phyloP scores from a whole-genome alignment of 1,140 invertebrate species.

The Neodiprion pinetum region DNA sequence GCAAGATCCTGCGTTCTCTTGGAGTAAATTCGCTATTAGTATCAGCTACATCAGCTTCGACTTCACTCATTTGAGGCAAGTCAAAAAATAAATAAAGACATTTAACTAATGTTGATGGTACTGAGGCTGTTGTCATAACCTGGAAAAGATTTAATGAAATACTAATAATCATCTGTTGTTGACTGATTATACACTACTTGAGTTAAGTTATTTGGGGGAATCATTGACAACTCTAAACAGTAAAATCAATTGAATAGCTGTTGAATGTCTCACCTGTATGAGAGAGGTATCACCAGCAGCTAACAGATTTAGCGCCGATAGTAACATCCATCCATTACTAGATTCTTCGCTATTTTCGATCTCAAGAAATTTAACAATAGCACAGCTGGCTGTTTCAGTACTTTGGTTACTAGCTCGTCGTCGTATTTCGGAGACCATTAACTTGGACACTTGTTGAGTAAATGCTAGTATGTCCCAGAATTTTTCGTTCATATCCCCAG shows the following conservation, averaged over 20 bases:
- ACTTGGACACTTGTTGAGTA: constrained; percentile 90
- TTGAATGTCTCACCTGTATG: constrained; percentile 66
- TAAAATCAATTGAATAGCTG: constrained; percentile 33
- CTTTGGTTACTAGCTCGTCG: constrained; percentile 93
- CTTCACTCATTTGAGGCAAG: constrained; percentile 87
- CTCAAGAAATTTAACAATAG: constrained; percentile 95
- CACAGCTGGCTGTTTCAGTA: constrained; percentile 93
- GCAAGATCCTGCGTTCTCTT: constrained; percentile 85
- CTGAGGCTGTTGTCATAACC: constrained; percentile 93
- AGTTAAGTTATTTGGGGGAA: constrained; percentile 6
- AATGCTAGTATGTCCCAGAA: constrained; percentile 93
- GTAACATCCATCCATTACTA: constrained; percentile 95
- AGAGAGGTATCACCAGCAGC: constrained; percentile 82
- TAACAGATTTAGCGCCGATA: constrained; percentile 90
- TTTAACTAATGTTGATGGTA: constrained; percentile 98
- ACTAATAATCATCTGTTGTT: not conserved
- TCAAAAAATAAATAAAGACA: constrained; percentile 99
- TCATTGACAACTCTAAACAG: constrained; percentile 10
- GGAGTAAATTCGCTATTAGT: constrained; percentile 87
- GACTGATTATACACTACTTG: constrained; percentile 1
- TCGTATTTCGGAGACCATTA: constrained; percentile 95
- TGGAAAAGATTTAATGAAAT: constrained; percentile 54
- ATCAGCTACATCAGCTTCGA: constrained; percentile 76
- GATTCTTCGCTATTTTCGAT: constrained; percentile 91
- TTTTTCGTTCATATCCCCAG: constrained; percentile 93